Base-by-base conservation (phyloP, 2,888 invertebrate genomes). In the Heteromurus nitidus region DNA sequence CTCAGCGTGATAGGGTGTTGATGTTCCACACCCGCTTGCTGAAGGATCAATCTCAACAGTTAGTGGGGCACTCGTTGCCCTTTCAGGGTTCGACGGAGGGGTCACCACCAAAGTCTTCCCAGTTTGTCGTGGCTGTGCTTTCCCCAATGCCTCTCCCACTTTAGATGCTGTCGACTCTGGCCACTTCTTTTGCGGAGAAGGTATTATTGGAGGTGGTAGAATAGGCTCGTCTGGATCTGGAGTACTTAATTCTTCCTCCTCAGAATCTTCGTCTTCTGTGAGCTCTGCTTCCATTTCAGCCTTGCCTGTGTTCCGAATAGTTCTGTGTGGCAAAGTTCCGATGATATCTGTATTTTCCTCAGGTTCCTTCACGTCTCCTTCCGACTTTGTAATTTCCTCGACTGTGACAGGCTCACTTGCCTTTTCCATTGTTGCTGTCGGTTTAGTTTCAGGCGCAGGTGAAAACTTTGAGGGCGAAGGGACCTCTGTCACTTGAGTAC, bases 1-100 rank as follows among this genome's bases (percentile, higher is more conserved):
- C 2, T 62, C 22, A 24, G 55, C 5, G 5, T 20, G 24, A 22
- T 5, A 3, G 3, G 55, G 55, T 24, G 22, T 24, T 20, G 3
- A 2, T 30, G n/a, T 18, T 16, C 30, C 55, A 11, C 50, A 36
- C 13, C 42, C 18, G 11, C 13, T 20, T 22, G 53, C 26, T 3
- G 42, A 20, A 26, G 65, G 65, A 22, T 65, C 58, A 44, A 75
- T 67, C 0, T 75, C 67, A 0, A 75, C 44, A 26, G 67, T 31
- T 1, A 75, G 20, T 18, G 75, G 75, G n/a, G 75, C 75, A n/a
- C 58, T 58, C 22, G 75, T 58, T 20, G 44, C 9, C 22, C 67
- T n/a, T n/a, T 55, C 67, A 30, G 9, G 9, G 0, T 50, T 36
- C n/a, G 9, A n/a, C 16, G 67, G 44, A 5, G 53, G 53, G 9